Percentiles rank a stretch among this genome's conserved stretches.
Conservation (phyloP, 2,113 vertebrate species). For the Calonectris borealis region DNA sequence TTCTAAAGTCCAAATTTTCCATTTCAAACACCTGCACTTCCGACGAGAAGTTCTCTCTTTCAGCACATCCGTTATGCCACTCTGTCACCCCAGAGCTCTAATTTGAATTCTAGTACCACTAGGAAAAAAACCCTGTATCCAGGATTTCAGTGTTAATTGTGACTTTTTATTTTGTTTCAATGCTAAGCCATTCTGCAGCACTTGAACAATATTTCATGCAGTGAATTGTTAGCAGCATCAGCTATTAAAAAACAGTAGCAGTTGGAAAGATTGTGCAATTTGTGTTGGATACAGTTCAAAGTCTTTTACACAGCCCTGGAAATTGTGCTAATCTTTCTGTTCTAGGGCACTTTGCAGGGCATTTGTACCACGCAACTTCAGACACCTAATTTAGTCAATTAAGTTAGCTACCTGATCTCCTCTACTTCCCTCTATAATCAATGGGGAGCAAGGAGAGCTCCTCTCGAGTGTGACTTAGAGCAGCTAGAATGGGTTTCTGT, state of each 20-base stretch:
- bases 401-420: not conserved
- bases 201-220: not conserved
- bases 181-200: not conserved
- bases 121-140: not conserved
- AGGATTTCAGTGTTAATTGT: not conserved
- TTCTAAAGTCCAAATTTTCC: slow-evolving; percentile 24
- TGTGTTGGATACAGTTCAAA: not conserved
- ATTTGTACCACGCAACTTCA: not conserved
- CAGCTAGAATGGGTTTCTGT: not conserved
- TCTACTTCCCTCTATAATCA: not conserved
- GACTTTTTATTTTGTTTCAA: not conserved
- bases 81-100: not conserved
- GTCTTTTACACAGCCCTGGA: not conserved
- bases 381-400: not conserved
- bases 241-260: not conserved
- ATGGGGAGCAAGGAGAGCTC: not conserved
- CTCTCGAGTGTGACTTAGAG: not conserved
- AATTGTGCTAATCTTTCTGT: not conserved
- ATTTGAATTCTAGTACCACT: not conserved
- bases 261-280: not conserved
- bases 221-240: not conserved
- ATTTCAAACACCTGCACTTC: slow-evolving; percentile 30
- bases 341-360: not conserved
- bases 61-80: not conserved
- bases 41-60: not conserved